Percentiles rank a stretch among this genome's conserved stretches.
These are phyloP conservation scores for Tamandua tetradactyla DNA, from an alignment of 2,797 vertebrate genomes.

Conservation along the genomic window DNA sequence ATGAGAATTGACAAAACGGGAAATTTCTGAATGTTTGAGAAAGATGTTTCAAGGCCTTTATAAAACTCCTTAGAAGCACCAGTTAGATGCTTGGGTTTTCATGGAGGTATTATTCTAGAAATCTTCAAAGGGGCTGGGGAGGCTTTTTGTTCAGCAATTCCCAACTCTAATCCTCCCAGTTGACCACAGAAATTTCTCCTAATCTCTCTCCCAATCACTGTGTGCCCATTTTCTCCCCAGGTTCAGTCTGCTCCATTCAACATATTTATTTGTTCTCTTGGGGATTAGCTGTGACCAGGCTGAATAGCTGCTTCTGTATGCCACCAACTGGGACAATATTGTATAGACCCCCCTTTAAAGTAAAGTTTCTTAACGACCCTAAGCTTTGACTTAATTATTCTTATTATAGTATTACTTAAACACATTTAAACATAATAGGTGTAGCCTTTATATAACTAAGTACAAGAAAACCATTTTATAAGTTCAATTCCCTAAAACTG, in stretches of 20 bases:
- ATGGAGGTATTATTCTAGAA: conserved; percentile 3
- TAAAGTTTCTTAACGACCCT: conserved; percentile 53
- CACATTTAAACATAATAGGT: conserved; percentile 53
- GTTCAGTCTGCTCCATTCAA: conserved; percentile 8
- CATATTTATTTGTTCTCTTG: conserved; percentile 29
- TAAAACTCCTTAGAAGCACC: neutral
- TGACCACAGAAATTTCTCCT: conserved; percentile 45
- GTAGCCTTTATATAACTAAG: conserved; percentile 44
- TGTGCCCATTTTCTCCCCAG: conserved; percentile 25
- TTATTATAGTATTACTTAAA: conserved; percentile 71
- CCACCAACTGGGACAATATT: neutral
- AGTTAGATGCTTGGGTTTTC: neutral
- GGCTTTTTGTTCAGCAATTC: conserved; percentile 37
- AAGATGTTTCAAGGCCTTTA: neutral
- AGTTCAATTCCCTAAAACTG: conserved; percentile 68
- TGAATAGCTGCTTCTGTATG: neutral
- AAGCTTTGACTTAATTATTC: conserved; percentile 69
- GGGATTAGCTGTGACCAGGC: conserved; percentile 29
- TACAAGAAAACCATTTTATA: conserved; percentile 67
- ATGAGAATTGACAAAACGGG: neutral
- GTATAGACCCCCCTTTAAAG: neutral
- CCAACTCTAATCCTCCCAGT: neutral
- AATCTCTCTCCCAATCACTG: neutral
- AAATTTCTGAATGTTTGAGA: neutral
- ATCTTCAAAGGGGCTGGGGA: conserved; percentile 18